Conservation (phyloP, 2,797 vertebrate species). For the Coreius guichenoti region DNA sequence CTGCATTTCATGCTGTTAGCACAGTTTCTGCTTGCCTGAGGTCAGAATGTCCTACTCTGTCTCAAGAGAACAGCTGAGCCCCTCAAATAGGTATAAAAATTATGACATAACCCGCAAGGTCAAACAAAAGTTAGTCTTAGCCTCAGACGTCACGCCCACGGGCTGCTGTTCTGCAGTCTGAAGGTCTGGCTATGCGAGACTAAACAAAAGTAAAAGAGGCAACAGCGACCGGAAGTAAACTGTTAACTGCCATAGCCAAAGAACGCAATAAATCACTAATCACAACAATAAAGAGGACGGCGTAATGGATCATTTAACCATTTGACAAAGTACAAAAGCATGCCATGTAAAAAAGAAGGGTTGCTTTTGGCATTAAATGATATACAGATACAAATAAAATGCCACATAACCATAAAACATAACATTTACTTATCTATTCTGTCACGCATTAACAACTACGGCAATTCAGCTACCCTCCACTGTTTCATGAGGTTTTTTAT, state of each 20-base stretch:
- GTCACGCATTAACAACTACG: background rate
- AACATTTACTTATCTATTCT: background rate
- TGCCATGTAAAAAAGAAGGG: background rate
- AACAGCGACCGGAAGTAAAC: background rate
- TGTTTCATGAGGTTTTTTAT: too few species aligned
- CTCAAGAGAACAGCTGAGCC: slow-evolving; percentile 21
- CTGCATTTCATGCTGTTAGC: background rate
- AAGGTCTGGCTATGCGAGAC: too few species aligned
- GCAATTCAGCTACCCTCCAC: too few species aligned
- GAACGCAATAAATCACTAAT: background rate
- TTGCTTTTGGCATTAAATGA: background rate
- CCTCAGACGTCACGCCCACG: too few species aligned
- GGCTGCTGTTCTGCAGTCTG: too few species aligned
- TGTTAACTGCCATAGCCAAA: background rate
- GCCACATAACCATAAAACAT: background rate
- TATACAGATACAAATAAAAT: background rate
- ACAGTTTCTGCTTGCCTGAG: slow-evolving; percentile 31
- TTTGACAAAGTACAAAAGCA: background rate
- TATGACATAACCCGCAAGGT: background rate
- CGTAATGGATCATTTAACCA: background rate
- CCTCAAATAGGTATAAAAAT: slow-evolving; percentile 8
- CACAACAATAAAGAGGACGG: background rate
- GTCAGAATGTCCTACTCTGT: slow-evolving; percentile 7
- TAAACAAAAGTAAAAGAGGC: too few species aligned
- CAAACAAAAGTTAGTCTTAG: background rate